Conservation (phyloP, 2,888 invertebrate species). For the Sarcophaga variegata region DNA sequence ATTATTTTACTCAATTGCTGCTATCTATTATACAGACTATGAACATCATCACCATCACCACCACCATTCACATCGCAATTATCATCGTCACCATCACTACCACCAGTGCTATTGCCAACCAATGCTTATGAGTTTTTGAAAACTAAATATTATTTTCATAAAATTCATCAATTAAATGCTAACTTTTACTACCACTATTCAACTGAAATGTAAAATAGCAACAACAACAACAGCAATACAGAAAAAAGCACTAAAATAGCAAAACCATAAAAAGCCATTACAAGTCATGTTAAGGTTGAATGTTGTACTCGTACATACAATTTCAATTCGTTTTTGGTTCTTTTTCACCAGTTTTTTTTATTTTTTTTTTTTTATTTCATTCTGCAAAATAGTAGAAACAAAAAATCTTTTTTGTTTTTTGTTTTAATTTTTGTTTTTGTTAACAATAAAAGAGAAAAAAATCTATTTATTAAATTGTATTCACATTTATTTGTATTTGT, state of each 20-base stretch:
- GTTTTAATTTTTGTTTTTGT: not conserved
- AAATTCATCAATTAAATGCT: slow-evolving; percentile 67
- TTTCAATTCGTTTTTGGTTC: slow-evolving; percentile 32
- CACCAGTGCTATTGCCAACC: slow-evolving; percentile 25
- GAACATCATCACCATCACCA: not conserved
- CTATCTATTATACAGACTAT: not conserved
- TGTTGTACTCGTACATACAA: slow-evolving; percentile 20
- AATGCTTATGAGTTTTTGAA: slow-evolving; percentile 48
- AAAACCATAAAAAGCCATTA: slow-evolving; percentile 58
- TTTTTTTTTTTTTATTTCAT: slow-evolving; percentile 5
- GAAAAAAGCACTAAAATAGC: slow-evolving; percentile 3
- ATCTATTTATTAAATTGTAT: slow-evolving; percentile 70
- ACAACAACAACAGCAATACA: slow-evolving; percentile 13
- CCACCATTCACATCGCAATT: too few species aligned
- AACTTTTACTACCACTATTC: slow-evolving; percentile 43
- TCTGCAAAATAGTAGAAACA: slow-evolving; percentile 53
- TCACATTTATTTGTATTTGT: slow-evolving; percentile 51
- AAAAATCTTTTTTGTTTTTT: not conserved
- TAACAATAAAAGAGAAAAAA: slow-evolving; percentile 35
- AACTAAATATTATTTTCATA: slow-evolving; percentile 43
- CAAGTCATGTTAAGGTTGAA: slow-evolving; percentile 48
- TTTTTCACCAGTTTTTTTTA: not conserved
- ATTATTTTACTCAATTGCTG: slow-evolving; percentile 37
- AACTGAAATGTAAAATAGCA: not conserved
- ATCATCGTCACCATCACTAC: slow-evolving; percentile 24